These are phyloP conservation scores for Manis crassicaudata DNA, from an alignment of 2,797 vertebrate genomes.

Conservation along the genomic window DNA sequence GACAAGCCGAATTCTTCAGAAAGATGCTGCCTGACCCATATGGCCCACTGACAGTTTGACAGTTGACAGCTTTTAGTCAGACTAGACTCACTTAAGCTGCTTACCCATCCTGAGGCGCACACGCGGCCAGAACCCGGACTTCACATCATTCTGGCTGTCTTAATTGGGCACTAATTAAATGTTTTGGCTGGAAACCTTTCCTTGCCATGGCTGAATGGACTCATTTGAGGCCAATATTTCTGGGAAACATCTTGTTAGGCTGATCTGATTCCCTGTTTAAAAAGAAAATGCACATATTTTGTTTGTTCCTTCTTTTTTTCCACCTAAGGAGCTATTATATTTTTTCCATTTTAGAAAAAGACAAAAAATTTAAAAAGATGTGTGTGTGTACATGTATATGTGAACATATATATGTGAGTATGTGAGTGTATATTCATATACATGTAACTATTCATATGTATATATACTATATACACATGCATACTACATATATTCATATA, in stretches of 20 bases:
- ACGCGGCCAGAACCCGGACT: conserved; percentile 75
- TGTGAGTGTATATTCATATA: background rate
- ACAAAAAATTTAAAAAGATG: background rate
- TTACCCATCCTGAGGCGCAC: conserved; percentile 77
- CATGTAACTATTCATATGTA: background rate
- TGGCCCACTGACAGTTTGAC: conserved; percentile 79
- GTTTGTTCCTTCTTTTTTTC: conserved; percentile 64
- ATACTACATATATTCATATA: background rate
- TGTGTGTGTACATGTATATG: background rate
- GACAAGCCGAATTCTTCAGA: conserved; percentile 75
- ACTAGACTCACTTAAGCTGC: conserved; percentile 81
- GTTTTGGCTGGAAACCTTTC: conserved; percentile 83
- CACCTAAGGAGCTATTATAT: conserved; percentile 15
- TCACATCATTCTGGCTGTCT: conserved; percentile 80
- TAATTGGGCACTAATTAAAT: conserved; percentile 84
- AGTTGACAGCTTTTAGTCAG: conserved; percentile 82
- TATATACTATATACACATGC: background rate
- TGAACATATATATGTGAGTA: background rate
- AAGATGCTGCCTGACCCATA: conserved; percentile 80
- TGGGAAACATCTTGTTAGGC: conserved; percentile 81
- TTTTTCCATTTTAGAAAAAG: conserved; percentile 32
- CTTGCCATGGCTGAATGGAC: conserved; percentile 82
- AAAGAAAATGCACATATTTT: conserved; percentile 69
- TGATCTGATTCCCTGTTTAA: conserved; percentile 78
- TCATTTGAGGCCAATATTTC: conserved; percentile 81